phyloP scores from a whole-genome alignment of 2,797 vertebrate species.

The Craterocephalus amniculus region DNA sequence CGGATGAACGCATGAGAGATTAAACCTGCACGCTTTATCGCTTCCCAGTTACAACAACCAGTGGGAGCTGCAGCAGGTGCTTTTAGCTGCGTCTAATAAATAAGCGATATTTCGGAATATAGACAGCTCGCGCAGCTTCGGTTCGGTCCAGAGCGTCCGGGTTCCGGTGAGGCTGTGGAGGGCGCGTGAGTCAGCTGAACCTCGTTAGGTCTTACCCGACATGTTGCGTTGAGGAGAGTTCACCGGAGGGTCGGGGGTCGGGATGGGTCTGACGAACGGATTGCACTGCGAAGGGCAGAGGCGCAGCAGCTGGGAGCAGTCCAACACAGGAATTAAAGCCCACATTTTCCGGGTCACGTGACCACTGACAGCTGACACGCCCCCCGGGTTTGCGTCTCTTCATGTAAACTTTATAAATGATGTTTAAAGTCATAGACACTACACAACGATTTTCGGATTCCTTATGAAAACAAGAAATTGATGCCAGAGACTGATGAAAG shows the following conservation, averaged over 20 bases:
- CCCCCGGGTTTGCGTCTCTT: slow-evolving; percentile 37
- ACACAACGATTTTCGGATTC: neutral
- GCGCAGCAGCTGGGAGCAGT: slow-evolving; percentile 71
- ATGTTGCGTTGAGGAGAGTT: slow-evolving; percentile 61
- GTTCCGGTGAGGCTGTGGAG: slow-evolving; percentile 10
- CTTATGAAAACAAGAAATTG: neutral
- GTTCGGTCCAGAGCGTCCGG: slow-evolving; percentile 21
- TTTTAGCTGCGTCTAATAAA: neutral
- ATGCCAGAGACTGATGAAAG: neutral
- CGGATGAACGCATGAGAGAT: fast-evolving
- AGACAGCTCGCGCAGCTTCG: slow-evolving; percentile 23
- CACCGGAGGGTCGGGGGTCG: slow-evolving; percentile 32
- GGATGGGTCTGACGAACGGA: slow-evolving; percentile 19
- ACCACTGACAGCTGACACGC: slow-evolving; percentile 64
- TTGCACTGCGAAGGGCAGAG: slow-evolving; percentile 65
- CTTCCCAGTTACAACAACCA: fast-evolving
- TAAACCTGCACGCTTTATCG: fast-evolving
- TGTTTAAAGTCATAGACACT: neutral
- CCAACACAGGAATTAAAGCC: slow-evolving; percentile 67
- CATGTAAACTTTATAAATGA: slow-evolving; percentile 14
- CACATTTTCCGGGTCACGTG: slow-evolving; percentile 82
- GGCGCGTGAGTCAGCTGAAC: neutral
- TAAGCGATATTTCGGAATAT: slow-evolving; percentile 6
- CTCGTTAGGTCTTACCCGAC: slow-evolving; percentile 71
- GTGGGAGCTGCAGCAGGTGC: neutral